These are phyloP conservation scores for Amphibalanus amphitrite DNA, from an alignment of 1,140 invertebrate genomes.

Conservation along the genomic window DNA sequence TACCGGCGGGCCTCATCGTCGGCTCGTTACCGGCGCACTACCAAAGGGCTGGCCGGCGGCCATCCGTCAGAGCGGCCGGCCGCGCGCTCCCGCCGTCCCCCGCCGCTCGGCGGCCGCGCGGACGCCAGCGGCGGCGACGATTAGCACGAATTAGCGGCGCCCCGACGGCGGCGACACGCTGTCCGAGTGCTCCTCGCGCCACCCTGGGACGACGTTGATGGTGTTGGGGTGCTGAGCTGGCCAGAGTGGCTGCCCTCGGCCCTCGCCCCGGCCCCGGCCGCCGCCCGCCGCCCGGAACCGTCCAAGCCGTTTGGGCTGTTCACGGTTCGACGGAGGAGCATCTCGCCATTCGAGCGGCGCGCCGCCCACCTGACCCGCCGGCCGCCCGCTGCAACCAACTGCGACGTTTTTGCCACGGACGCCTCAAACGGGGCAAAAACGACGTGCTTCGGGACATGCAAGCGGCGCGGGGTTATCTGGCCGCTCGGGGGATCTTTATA, in stretches of 20 bases:
- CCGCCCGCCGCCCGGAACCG: no score
- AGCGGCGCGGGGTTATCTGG: neutral
- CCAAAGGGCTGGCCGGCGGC: neutral
- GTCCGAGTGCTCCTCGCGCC: neutral
- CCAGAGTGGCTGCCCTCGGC: no score
- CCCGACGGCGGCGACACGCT: neutral
- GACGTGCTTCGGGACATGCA: neutral
- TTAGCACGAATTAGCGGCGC: neutral
- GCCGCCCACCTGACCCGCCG: neutral
- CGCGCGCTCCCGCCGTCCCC: no score
- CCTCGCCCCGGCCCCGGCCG: no score
- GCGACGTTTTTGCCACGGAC: neutral
- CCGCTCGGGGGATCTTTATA: neutral
- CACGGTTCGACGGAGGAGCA: no score
- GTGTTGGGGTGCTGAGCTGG: no score
- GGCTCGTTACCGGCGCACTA: neutral
- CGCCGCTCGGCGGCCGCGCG: no score
- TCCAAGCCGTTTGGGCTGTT: no score
- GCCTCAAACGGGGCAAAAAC: neutral
- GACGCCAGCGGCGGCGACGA: neutral
- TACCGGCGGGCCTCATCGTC: neutral
- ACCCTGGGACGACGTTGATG: no score
- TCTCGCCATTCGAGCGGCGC: no score
- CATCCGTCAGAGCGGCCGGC: neutral
- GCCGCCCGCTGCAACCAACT: neutral